phyloP scores from a whole-genome alignment of 2,888 invertebrate genomes.

The Polydrusus tereticollis region DNA sequence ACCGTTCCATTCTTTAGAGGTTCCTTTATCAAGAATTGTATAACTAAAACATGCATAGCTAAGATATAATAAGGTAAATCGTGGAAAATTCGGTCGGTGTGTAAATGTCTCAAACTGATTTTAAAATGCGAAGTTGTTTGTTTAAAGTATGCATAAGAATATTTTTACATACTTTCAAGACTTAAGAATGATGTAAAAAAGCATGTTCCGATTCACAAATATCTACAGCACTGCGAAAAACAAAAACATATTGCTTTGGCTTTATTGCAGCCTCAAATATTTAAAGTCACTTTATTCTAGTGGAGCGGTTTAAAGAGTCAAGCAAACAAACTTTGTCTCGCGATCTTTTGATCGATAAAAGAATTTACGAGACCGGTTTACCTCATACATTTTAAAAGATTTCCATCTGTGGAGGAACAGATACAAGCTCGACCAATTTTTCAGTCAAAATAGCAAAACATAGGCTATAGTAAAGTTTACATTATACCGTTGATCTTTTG shows the following conservation, averaged over 20 bases:
- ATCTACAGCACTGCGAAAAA: no score
- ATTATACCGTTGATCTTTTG: no score
- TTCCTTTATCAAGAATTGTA: neutral
- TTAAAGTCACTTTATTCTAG: conserved; percentile 49
- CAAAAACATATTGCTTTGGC: neutral
- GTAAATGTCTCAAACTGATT: no score
- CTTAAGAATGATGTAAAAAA: neutral
- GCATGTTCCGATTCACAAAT: no score
- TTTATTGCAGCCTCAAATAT: conserved; percentile 48
- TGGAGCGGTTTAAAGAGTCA: conserved; percentile 44
- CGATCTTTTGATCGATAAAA: conserved; percentile 49
- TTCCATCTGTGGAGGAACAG: neutral
- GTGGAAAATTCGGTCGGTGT: no score
- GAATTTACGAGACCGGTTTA: conserved; percentile 29
- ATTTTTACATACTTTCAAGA: no score
- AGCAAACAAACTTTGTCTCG: conserved; percentile 48
- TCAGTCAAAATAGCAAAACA: neutral
- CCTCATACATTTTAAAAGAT: conserved; percentile 33
- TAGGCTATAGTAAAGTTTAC: neutral
- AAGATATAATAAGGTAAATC: no score
- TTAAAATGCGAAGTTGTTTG: no score
- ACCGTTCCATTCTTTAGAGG: neutral
- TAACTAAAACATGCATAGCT: neutral
- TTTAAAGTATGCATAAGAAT: no score
- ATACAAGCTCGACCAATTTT: neutral